phyloP scores from a whole-genome alignment of 2,113 vertebrate species.

The Eclectus roratus region DNA sequence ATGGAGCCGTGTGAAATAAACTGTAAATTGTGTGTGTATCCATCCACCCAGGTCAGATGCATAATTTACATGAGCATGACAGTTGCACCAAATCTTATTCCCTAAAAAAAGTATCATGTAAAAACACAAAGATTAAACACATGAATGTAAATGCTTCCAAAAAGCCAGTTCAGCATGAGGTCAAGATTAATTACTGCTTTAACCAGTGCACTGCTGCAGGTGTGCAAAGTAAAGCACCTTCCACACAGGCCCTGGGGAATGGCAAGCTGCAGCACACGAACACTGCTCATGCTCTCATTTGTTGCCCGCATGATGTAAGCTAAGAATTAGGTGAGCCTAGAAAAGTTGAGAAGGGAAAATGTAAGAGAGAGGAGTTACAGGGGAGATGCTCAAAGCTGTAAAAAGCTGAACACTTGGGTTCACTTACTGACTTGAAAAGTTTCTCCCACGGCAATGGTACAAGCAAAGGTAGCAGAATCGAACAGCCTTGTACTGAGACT shows the following conservation, averaged over 20 bases:
- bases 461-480: rapidly evolving
- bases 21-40: not conserved
- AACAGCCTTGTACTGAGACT: rapidly evolving
- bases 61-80: rapidly evolving
- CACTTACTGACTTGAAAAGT: not conserved
- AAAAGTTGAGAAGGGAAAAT: not conserved
- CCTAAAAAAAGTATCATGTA: rapidly evolving
- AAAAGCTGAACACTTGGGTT: not conserved
- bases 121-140: not conserved
- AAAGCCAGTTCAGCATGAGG: not conserved
- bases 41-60: not conserved
- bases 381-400: not conserved
- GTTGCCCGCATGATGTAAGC: rapidly evolving
- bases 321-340: not conserved
- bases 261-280: rapidly evolving
- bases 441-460: not conserved
- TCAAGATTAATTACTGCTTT: not conserved
- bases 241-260: not conserved
- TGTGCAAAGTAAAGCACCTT: not conserved
- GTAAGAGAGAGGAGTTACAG: not conserved
- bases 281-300: rapidly evolving
- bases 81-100: not conserved
- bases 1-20: not conserved
- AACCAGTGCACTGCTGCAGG: not conserved
- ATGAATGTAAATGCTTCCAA: not conserved